phyloP scores from a whole-genome alignment of 2,113 vertebrate species.

The Boleophthalmus pectinirostris region DNA sequence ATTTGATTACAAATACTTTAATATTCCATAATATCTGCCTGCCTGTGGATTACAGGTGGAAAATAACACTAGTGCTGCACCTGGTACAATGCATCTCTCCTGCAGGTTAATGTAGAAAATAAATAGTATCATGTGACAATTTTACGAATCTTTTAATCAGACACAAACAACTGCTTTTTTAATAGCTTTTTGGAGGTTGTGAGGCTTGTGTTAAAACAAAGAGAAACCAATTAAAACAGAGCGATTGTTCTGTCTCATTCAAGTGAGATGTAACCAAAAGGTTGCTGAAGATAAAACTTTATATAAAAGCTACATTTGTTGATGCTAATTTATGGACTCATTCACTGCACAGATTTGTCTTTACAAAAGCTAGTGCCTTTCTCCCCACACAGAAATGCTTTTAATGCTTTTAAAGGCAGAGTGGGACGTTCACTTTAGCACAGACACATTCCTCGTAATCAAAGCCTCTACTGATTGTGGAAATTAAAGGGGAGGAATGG shows the following conservation, averaged over 20 bases:
- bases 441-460: neutral
- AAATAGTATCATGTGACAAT: neutral
- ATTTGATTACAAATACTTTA: neutral
- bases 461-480: conserved; percentile 20
- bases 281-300: neutral
- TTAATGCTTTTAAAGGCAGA: conserved; percentile 23
- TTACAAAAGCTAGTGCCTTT: neutral
- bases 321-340: neutral
- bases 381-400: conserved; percentile 12
- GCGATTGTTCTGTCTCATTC: neutral
- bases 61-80: too few relatives aligned
- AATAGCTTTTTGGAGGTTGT: neutral
- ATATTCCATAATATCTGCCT: too few relatives aligned
- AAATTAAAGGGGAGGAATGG: conserved; percentile 1
- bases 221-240: neutral
- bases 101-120: neutral
- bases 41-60: too few relatives aligned
- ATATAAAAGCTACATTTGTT: neutral
- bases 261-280: neutral
- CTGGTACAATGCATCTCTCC: too few relatives aligned
- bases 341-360: conserved; percentile 6
- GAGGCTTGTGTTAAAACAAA: neutral
- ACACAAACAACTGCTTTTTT: neutral
- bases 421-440: conserved; percentile 21
- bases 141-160: neutral